These are phyloP conservation scores for Paraplagusia blochii DNA, from an alignment of 2,113 vertebrate species.

Conservation along the genomic window DNA sequence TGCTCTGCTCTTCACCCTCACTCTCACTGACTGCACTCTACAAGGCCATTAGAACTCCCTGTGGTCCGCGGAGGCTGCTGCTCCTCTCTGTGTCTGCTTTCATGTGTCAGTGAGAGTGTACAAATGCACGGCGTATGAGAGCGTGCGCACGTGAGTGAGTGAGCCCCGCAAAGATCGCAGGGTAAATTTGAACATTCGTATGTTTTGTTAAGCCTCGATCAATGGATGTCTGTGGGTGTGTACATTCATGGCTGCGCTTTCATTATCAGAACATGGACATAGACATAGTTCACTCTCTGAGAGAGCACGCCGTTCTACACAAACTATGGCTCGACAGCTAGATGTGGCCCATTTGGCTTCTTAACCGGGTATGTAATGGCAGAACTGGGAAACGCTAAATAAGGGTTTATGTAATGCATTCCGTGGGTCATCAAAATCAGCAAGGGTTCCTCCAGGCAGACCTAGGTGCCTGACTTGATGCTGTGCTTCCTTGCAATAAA, in stretches of 20 bases:
- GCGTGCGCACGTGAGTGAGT: slow-evolving; percentile 19
- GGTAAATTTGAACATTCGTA: slow-evolving; percentile 19
- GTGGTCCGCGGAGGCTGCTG: slow-evolving; percentile 61
- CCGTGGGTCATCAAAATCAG: no score
- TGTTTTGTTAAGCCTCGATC: slow-evolving; percentile 27
- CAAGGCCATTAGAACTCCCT: slow-evolving; percentile 75
- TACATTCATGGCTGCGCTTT: slow-evolving; percentile 26
- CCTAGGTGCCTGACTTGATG: no score
- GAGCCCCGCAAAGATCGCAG: slow-evolving; percentile 24
- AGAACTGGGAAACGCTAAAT: no score
- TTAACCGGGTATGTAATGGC: no score
- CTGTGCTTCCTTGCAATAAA: no score
- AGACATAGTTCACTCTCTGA: slow-evolving; percentile 8
- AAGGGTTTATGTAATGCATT: no score
- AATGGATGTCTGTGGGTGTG: slow-evolving; percentile 23
- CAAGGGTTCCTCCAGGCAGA: no score
- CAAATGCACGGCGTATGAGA: slow-evolving; percentile 10
- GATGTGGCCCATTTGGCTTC: no score
- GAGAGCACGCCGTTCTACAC: slow-evolving; percentile 21
- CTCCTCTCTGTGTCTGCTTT: slow-evolving; percentile 68
- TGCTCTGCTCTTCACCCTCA: slow-evolving; percentile 74
- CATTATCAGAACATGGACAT: slow-evolving; percentile 36
- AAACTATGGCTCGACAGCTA: no score
- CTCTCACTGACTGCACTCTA: slow-evolving; percentile 69
- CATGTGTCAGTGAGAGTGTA: slow-evolving; percentile 68